Evolutionary conservation across 2,797 vertebrate species (phyloP).

Genomic region (Dipus sagitta): DNA sequence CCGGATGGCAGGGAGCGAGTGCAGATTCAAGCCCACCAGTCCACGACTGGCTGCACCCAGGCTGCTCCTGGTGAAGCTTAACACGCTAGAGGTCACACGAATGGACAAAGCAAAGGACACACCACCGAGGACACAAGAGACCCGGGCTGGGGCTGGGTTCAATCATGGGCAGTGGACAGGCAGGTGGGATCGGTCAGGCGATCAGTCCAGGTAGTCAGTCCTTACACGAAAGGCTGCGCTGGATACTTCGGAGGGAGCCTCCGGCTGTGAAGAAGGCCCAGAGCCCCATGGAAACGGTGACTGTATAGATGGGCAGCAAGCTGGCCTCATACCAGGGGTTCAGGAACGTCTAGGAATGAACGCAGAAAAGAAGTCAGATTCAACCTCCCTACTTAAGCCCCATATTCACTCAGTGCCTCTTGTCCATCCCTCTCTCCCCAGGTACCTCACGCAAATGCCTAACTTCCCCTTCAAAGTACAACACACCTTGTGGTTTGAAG

Average conservation of each 20-base stretch:
- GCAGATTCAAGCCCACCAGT: conserved; percentile 78
- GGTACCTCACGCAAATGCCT: neutral
- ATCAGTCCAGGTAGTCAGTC: conserved; percentile 79
- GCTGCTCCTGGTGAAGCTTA: conserved; percentile 72
- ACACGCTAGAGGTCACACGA: conserved; percentile 72
- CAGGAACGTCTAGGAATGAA: conserved; percentile 86
- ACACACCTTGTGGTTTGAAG: neutral
- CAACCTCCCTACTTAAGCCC: neutral
- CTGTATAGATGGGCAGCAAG: conserved; percentile 87
- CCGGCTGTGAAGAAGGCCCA: conserved; percentile 89
- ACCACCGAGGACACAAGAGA: conserved; percentile 71
- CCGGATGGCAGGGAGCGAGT: conserved; percentile 70
- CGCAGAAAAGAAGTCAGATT: conserved; percentile 28
- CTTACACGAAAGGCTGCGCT: conserved; percentile 89
- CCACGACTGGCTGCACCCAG: conserved; percentile 78
- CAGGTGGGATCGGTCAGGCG: conserved; percentile 78
- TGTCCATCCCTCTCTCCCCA: neutral
- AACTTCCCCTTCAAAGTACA: neutral
- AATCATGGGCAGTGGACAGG: conserved; percentile 77
- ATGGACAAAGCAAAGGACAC: conserved; percentile 71
- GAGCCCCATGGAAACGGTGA: conserved; percentile 86
- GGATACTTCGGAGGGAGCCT: conserved; percentile 86
- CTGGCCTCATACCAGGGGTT: conserved; percentile 89
- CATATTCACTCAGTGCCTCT: neutral
- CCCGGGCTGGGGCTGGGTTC: conserved; percentile 70